Evolutionary conservation across 2,888 invertebrate species (phyloP).

Genomic region (Pristionchus entomophagus): DNA sequence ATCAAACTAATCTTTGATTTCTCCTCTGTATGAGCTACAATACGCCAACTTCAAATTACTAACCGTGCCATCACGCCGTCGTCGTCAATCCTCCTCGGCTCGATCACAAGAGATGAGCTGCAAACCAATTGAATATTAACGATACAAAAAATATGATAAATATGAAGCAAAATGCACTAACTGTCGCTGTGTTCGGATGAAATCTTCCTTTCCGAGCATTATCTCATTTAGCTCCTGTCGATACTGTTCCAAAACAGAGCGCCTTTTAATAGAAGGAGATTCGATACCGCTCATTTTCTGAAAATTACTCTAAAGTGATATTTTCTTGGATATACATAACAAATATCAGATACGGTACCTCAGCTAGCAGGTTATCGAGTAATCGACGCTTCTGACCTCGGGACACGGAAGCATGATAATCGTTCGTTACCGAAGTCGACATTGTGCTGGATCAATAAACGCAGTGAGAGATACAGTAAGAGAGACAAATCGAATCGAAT

Average conservation of each 20-base stretch:
- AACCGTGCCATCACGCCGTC: slow-evolving; percentile 34
- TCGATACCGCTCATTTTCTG: background rate
- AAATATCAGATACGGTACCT: background rate
- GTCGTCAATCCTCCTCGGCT: slow-evolving; percentile 42
- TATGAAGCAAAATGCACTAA: background rate
- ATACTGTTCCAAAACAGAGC: background rate
- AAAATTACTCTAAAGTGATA: background rate
- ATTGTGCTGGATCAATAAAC: background rate
- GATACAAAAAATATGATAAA: no score
- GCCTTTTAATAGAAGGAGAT: background rate
- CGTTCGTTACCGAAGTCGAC: background rate
- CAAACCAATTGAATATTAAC: background rate
- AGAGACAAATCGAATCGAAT: background rate
- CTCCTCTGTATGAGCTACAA: no score
- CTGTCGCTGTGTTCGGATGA: slow-evolving; percentile 27
- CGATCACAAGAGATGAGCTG: slow-evolving; percentile 42
- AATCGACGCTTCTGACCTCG: background rate
- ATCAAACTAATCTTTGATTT: background rate
- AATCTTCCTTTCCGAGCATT: background rate
- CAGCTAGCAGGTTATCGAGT: background rate
- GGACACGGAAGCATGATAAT: background rate
- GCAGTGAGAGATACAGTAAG: background rate
- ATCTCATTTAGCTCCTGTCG: slow-evolving; percentile 3
- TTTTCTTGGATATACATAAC: background rate
- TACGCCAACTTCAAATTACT: background rate